phyloP scores from a whole-genome alignment of 2,113 vertebrate species.

The Ageneiosus marmoratus region DNA sequence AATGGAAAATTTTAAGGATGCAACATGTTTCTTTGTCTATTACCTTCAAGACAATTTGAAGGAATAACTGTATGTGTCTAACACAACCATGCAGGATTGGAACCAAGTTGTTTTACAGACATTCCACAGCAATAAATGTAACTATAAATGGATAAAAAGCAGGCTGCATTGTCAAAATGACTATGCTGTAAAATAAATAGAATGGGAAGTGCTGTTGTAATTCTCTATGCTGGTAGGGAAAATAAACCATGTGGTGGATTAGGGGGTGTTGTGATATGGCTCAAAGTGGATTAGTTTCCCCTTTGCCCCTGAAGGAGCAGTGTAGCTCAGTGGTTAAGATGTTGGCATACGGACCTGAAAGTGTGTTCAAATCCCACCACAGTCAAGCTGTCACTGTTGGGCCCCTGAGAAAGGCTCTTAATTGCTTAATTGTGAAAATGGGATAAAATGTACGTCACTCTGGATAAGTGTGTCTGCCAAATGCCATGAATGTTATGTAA shows the following conservation, averaged over 20 bases:
- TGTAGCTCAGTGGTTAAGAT: too few relatives aligned
- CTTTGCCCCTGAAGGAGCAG: too few relatives aligned
- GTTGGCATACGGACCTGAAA: too few relatives aligned
- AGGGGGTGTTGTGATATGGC: background rate
- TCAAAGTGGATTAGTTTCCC: background rate
- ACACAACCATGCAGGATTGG: background rate
- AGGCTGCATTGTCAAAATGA: background rate
- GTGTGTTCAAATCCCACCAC: too few relatives aligned
- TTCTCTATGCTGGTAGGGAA: too few relatives aligned
- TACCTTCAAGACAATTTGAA: background rate
- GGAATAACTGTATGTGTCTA: background rate
- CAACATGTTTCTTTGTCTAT: background rate
- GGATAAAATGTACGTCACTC: too few relatives aligned
- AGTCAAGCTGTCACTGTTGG: too few relatives aligned
- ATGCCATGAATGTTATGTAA: too few relatives aligned
- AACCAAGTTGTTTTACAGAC: background rate
- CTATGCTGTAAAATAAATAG: background rate
- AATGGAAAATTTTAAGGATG: background rate
- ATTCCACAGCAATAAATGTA: background rate
- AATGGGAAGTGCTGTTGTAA: background rate
- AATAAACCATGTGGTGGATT: background rate
- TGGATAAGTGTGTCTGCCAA: too few relatives aligned
- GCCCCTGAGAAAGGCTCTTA: too few relatives aligned
- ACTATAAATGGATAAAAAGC: background rate
- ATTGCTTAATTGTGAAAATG: too few relatives aligned